Evolutionary conservation across 2,113 vertebrate genomes (phyloP).

Genomic region (Sphyrna mokarran): DNA sequence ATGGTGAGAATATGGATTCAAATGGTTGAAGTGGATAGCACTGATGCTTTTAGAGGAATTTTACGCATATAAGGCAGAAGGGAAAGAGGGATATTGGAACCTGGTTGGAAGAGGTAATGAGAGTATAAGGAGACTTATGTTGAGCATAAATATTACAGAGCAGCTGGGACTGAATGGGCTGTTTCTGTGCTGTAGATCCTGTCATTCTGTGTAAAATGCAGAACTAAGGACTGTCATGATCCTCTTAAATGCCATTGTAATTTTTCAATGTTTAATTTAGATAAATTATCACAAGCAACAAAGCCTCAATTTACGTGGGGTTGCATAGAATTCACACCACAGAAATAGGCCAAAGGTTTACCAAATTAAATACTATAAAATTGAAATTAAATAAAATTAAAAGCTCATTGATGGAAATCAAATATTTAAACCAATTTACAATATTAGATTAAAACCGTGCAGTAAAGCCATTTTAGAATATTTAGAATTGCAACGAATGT

Average conservation of each 20-base stretch:
- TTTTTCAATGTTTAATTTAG: not conserved
- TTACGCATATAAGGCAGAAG: not conserved
- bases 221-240: not conserved
- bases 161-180: not conserved
- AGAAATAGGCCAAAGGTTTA: not conserved
- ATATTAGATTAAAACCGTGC: not conserved
- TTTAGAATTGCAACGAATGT: not conserved
- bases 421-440: conserved; percentile 1
- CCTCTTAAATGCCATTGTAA: not conserved
- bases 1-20: not conserved
- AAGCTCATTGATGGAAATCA: not conserved
- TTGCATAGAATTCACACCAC: not conserved
- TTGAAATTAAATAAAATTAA: conserved; percentile 16
- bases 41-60: not conserved
- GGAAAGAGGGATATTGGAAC: not conserved
- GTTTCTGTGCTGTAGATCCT: not conserved
- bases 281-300: not conserved
- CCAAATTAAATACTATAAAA: not conserved
- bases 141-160: not conserved
- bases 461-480: not conserved
- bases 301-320: not conserved
- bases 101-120: not conserved
- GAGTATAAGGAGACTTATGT: not conserved
- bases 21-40: not conserved
- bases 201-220: not conserved